These are phyloP conservation scores for Neotoxoptera formosana DNA, from an alignment of 1,140 invertebrate genomes.

Conservation along the genomic window DNA sequence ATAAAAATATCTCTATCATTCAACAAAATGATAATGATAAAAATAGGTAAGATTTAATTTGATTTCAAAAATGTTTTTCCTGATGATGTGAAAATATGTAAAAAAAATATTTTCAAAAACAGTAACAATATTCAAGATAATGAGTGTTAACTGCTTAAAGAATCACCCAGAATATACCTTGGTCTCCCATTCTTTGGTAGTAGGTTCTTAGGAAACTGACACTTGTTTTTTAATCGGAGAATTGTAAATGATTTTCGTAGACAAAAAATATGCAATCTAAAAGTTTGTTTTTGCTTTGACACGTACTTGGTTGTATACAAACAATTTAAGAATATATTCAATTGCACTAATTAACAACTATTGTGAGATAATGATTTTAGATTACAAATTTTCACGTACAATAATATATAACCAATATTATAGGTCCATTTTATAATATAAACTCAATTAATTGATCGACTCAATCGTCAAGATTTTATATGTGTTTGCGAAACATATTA, in stretches of 20 bases:
- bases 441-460: neutral
- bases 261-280: neutral
- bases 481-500: slow-evolving; percentile 21
- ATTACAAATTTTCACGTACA: neutral
- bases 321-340: neutral
- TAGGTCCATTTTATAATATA: neutral
- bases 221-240: neutral
- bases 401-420: neutral
- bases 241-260: no score
- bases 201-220: neutral
- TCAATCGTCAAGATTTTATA: neutral
- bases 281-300: neutral
- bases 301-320: neutral
- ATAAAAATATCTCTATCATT: no score
- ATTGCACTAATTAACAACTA: neutral
- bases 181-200: no score
- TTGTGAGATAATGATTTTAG: neutral
- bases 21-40: no score
- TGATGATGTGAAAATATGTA: no score
- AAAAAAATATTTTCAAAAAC: no score
- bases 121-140: no score
- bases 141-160: no score
- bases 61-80: no score
- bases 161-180: neutral
- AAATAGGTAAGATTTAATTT: no score